Evolutionary conservation across 2,888 invertebrate genomes (phyloP).

Genomic region (Latheticus oryzae): DNA sequence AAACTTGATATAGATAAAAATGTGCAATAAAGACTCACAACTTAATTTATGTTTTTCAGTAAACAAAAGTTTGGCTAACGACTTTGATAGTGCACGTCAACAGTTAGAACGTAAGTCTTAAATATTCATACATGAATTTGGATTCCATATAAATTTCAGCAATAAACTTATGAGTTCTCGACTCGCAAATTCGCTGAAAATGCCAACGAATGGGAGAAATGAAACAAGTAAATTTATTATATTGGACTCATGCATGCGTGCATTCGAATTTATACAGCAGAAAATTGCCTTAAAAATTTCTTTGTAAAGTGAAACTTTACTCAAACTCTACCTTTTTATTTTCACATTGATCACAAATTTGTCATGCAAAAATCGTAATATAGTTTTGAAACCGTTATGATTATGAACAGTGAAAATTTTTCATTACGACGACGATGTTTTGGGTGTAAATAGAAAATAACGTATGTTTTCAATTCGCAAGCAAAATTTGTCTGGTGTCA

Average conservation of each 20-base stretch:
- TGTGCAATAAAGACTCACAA: conserved; percentile 56
- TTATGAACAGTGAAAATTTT: conserved; percentile 21
- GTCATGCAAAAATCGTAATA: too few species aligned
- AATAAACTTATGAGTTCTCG: conserved; percentile 53
- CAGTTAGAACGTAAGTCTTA: conserved; percentile 54
- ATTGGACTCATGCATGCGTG: conserved; percentile 55
- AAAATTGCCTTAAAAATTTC: conserved; percentile 49
- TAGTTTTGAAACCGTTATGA: too few species aligned
- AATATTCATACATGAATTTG: conserved; percentile 57
- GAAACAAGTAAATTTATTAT: conserved; percentile 57
- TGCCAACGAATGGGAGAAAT: conserved; percentile 54
- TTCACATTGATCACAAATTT: conserved; percentile 22
- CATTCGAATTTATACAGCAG: conserved; percentile 49
- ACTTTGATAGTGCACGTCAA: too few species aligned
- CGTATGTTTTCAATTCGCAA: conserved; percentile 29
- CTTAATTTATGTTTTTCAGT: too few species aligned
- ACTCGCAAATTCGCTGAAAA: conserved; percentile 51
- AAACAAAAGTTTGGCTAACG: too few species aligned
- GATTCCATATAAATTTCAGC: conserved; percentile 60
- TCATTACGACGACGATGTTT: conserved; percentile 16
- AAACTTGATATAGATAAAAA: too few species aligned
- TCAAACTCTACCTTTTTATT: conserved; percentile 29
- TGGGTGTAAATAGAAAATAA: conserved; percentile 21
- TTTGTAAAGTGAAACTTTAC: conserved; percentile 35
- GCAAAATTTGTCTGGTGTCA: conserved; percentile 31